phyloP scores from a whole-genome alignment of 1,140 invertebrate species.

The Drosophila ficusphila region DNA sequence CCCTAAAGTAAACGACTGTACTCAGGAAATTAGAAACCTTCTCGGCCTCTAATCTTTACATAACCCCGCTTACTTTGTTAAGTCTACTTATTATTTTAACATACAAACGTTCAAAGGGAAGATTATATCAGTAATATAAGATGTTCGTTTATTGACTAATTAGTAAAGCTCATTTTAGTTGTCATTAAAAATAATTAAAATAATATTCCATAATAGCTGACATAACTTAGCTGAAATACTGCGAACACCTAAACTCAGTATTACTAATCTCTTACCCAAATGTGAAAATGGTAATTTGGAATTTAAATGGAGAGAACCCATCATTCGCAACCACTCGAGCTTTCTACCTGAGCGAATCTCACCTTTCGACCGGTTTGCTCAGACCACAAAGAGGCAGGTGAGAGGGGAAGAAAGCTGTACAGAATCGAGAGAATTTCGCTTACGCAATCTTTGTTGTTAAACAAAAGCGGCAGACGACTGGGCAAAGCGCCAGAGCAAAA shows the following conservation, averaged over 20 bases:
- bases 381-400: neutral
- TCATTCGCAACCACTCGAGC: neutral
- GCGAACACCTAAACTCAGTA: too few relatives aligned
- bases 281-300: too few relatives aligned
- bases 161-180: too few relatives aligned
- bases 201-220: too few relatives aligned
- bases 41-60: neutral
- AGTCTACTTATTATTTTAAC: neutral
- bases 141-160: too few relatives aligned
- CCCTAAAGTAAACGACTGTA: neutral
- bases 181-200: too few relatives aligned
- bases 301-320: too few relatives aligned
- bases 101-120: neutral
- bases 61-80: neutral
- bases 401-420: constrained; percentile 11
- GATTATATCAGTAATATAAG: too few relatives aligned
- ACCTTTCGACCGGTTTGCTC: constrained; percentile 19
- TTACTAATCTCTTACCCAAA: too few relatives aligned
- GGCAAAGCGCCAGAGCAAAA: constrained; percentile 58
- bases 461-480: constrained; percentile 50
- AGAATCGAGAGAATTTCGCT: constrained; percentile 8
- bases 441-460: constrained; percentile 78
- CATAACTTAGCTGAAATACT: too few relatives aligned
- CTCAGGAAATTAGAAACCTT: constrained; percentile 4
- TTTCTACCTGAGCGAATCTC: constrained; percentile 16